Evolutionary conservation across 2,113 vertebrate genomes (phyloP).

Genomic region (Mugil cephalus): DNA sequence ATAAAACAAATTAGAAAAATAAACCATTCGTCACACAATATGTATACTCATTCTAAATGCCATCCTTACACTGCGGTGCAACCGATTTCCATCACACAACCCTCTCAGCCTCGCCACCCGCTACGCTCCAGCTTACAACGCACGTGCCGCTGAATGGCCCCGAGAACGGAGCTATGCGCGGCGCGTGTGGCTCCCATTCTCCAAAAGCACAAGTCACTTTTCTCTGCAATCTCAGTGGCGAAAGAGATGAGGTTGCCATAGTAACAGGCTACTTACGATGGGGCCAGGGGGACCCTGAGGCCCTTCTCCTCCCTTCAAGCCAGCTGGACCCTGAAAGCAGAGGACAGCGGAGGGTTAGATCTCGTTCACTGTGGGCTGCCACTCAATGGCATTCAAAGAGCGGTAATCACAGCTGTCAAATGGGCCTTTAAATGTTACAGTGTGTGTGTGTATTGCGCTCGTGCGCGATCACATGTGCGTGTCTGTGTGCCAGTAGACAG

Average conservation of each 20-base stretch:
- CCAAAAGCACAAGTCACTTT: conserved; percentile 49
- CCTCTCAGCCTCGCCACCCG: background rate
- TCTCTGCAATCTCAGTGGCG: conserved; percentile 39
- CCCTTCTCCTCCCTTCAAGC: conserved; percentile 98
- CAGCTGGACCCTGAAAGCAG: conserved; percentile 88
- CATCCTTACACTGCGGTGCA: background rate
- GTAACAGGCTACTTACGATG: conserved; percentile 88
- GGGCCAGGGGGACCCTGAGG: conserved; percentile 94
- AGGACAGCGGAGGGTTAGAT: conserved; percentile 67
- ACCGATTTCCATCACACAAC: background rate
- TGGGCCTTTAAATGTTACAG: conserved; percentile 33
- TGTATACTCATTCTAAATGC: background rate
- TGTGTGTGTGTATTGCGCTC: background rate
- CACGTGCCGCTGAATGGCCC: conserved; percentile 18
- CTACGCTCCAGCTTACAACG: background rate
- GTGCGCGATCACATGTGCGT: background rate
- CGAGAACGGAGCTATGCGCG: conserved; percentile 14
- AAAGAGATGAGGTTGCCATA: conserved; percentile 67
- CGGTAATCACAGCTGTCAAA: conserved; percentile 65
- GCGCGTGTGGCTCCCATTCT: conserved; percentile 39
- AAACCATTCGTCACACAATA: too few relatives aligned
- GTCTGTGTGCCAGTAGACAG: background rate
- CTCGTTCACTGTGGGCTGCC: background rate
- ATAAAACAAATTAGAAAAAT: background rate
- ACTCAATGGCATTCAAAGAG: conserved; percentile 53